Evolutionary conservation across 2,888 invertebrate species (phyloP), one percentile per base, ranked within the genome.

Genomic region (Lycophotia porphyrea): DNA sequence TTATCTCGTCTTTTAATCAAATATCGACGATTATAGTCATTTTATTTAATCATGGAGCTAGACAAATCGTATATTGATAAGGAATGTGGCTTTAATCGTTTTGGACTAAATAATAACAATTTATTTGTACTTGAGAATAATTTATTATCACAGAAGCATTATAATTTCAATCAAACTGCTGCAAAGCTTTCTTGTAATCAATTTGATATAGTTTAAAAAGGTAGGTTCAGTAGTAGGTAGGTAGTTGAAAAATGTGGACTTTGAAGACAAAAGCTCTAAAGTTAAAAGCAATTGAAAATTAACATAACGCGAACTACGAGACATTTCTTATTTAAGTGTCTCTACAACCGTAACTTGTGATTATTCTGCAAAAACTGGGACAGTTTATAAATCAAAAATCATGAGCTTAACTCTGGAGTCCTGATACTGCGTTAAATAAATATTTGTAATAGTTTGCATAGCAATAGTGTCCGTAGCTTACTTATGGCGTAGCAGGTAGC

Each of bases 1-100:
- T 87, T 87, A 88, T 88, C 78, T 86, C 31, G 65, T 49, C 73
- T 82, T 88, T 86, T 84, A 86, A 87, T 87, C 81, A 86, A 86
- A 88, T 85, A 87, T 83, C 69, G 76, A 65, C 52, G 78, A 84
- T 86, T 76, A 88, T 86, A 76, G 76, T 88, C 61, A 79, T 86
- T 86, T 81, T 76, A 76, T 73, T 86, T 83, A 78, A 80, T 82
- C 78, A 68, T 74, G 39, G 44, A 74, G 68, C 63, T 82, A 80
- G 81, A 86, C 76, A 83, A 82, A 87, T 79, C 66, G 71, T 39
- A 70, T 69, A 73, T 80, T 74, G 74, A 77, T 78, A 82, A 65
- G 78, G 70, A 81, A 82, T 85, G 82, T 61, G 60, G 70, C 44
- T 73, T 76, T 47, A 76, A 78, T 72, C 49, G 71, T 74, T 73